A percentile compares a stretch with the other conserved stretches of the same genome.
Conservation (phyloP, 2,888 invertebrate genomes). For the Cactoblastis cactorum region DNA sequence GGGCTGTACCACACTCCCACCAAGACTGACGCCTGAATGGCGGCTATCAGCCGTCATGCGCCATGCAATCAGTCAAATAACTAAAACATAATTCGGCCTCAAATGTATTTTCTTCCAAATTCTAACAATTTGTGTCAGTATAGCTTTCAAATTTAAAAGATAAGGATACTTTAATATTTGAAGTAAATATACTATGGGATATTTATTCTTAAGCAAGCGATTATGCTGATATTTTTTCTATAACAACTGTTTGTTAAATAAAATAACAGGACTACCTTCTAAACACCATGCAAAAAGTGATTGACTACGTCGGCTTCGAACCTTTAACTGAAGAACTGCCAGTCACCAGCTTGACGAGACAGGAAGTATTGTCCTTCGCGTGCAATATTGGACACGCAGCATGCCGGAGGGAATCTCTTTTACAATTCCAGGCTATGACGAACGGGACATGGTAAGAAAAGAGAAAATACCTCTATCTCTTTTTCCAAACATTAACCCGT, state of each 20-base stretch:
- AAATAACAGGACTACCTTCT: conserved; percentile 45
- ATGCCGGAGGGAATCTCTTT: conserved; percentile 71
- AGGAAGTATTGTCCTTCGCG: conserved; percentile 79
- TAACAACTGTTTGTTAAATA: neutral
- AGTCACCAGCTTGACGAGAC: conserved; percentile 65
- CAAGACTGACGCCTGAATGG: too few relatives aligned
- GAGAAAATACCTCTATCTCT: too few relatives aligned
- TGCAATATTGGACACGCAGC: conserved; percentile 79
- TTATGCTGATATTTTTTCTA: neutral
- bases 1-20: too few relatives aligned
- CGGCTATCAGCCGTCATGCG: too few relatives aligned
- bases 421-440: conserved; percentile 43
- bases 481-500: too few relatives aligned
- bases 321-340: conserved; percentile 42
- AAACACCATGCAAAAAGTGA: conserved; percentile 51
- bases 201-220: neutral
- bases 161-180: too few relatives aligned
- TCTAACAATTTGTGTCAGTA: too few relatives aligned
- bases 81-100: too few relatives aligned
- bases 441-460: conserved; percentile 37
- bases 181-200: too few relatives aligned
- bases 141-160: too few relatives aligned
- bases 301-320: conserved; percentile 46
- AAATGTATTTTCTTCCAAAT: too few relatives aligned
- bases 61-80: too few relatives aligned